Evolutionary conservation across 2,797 vertebrate genomes (phyloP).

Genomic region (Myoxocephalus aenaeus): DNA sequence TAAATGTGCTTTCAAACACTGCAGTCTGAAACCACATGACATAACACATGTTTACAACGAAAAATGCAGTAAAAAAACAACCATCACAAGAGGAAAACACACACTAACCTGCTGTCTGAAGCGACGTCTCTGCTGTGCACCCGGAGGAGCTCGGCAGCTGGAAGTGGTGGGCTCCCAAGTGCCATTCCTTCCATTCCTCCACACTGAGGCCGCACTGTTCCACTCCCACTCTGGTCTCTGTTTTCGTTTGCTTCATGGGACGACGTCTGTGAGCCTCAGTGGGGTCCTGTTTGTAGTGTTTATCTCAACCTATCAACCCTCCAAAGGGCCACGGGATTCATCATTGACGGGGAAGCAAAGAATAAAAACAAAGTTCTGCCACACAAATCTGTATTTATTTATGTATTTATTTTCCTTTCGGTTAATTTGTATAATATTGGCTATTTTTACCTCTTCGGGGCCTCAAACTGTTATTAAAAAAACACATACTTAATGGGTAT

Average conservation of each 20-base stretch:
- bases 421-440: not conserved
- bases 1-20: not conserved
- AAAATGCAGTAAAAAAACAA: not conserved
- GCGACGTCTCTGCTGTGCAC: constrained; percentile 52
- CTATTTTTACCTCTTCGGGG: not conserved
- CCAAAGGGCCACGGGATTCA: not conserved
- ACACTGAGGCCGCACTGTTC: constrained; percentile 81
- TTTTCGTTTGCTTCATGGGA: constrained; percentile 47
- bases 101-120: constrained; percentile 77
- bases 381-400: not conserved
- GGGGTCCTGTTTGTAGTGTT: constrained; percentile 11
- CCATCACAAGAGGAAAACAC: not conserved
- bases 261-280: constrained; percentile 41
- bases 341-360: not conserved
- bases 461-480: not conserved
- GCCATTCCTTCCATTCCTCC: constrained; percentile 85
- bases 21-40: not conserved
- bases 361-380: not conserved
- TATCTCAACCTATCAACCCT: not conserved
- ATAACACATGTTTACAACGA: not conserved
- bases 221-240: constrained; percentile 76
- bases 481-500: not conserved
- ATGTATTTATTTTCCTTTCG: not conserved
- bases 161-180: constrained; percentile 79
- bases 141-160: constrained; percentile 59